Conservation (phyloP, 1,140 invertebrate species). For the Drosophila nebulosa region DNA sequence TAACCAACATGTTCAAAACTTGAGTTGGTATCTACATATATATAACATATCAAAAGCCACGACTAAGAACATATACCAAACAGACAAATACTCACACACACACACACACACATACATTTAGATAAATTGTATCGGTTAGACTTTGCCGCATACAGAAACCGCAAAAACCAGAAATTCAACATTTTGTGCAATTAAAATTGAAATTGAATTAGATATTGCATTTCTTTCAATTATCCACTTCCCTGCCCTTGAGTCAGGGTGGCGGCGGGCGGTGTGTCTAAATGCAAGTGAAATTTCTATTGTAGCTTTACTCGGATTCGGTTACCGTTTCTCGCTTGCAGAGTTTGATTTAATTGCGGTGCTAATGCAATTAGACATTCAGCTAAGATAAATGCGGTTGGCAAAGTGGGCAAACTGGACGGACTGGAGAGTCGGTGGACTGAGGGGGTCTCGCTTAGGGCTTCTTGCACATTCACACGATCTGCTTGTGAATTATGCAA, state of each 20-base stretch:
- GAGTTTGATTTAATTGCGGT: constrained; percentile 38
- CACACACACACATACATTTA: neutral
- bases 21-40: constrained; percentile 2
- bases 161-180: constrained; percentile 26
- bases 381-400: constrained; percentile 10
- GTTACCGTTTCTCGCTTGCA: neutral
- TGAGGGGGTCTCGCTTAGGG: neutral
- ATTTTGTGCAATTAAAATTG: constrained; percentile 26
- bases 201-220: constrained; percentile 22
- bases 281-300: neutral
- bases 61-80: neutral
- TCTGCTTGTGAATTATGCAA: constrained; percentile 5
- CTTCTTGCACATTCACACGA: constrained; percentile 6
- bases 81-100: neutral
- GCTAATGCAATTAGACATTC: constrained; percentile 31
- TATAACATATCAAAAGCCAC: neutral
- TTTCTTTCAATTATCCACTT: constrained; percentile 23
- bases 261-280: too few species aligned
- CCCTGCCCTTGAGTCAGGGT: neutral
- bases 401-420: neutral
- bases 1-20: constrained; percentile 33
- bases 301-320: neutral
- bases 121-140: constrained; percentile 10
- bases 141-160: constrained; percentile 3
- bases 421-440: too few species aligned